Evolutionary conservation across 92 coral and sea anemone genomes (phyloP).

Genomic region (Heliopora coerulea): DNA sequence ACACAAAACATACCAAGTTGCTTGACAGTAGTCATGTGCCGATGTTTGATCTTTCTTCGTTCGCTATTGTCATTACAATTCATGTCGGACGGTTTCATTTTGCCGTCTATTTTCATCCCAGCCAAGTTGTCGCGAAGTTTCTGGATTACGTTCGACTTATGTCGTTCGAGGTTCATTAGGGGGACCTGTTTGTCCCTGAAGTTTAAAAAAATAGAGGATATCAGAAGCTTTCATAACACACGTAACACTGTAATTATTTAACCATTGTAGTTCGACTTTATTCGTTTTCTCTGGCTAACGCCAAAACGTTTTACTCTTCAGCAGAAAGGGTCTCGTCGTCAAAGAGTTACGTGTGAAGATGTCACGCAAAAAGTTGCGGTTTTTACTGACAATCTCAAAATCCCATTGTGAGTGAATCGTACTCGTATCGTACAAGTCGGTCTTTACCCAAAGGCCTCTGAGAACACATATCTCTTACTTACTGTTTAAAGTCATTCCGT

Average conservation of each 20-base stretch:
- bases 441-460: no score
- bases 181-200: slow-evolving; percentile 8
- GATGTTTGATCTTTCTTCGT: background rate
- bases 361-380: no score
- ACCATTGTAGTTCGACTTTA: no score
- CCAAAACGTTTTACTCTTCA: no score
- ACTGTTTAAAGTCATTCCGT: background rate
- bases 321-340: no score
- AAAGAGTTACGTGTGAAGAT: no score
- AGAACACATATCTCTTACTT: background rate
- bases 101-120: background rate
- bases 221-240: background rate
- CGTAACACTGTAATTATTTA: no score
- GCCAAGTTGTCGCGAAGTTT: slow-evolving; percentile 24
- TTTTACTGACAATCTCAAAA: no score
- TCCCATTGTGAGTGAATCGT: no score
- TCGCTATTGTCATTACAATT: background rate
- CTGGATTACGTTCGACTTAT: slow-evolving; percentile 11
- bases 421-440: no score
- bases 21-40: background rate
- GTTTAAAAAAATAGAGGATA: background rate
- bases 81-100: background rate
- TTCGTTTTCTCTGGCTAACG: no score
- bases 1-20: slow-evolving; percentile 5
- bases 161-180: background rate